Base-by-base conservation (phyloP, 2,888 invertebrate genomes). In the Drosophila stalkeri region DNA sequence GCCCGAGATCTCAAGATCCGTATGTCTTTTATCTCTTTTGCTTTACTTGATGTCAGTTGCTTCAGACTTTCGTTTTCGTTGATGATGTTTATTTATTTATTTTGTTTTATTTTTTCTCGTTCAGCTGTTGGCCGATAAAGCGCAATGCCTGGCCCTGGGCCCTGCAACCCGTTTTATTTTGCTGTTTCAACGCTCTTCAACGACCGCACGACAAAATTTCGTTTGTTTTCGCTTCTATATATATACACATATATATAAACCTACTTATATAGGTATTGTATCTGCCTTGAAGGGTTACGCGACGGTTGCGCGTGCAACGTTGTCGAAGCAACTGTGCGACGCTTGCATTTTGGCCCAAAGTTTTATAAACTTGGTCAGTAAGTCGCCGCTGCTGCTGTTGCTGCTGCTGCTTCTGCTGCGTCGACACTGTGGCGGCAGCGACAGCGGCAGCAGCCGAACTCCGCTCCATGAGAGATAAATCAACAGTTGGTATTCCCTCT, bases 301-400 rank as follows among this genome's bases (percentile, higher is more conserved):
- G 68, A 52, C 67, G 71, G 72, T 70, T 68, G 72, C 87, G 90
- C 87, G 83, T 85, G 89, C 86, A 88, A 86, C 87, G 87, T 75
- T 75, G 75, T 87, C 72, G 86, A 74, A 85, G 68, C 90, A 90
- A 87, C 90, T 87, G 90, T 89, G 86, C 79, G 82, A 72, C 86
- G 79, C 86, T 68, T 88, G 88, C 90, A 87, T 82, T 87, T 82
- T 76, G 88, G 82, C 89, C 79, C 88, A 82, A 87, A 83, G 83
- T 90, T 89, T 91, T 89, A 89, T 89, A 89, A 89, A 89, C 89
- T 90, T 86, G 85, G 86, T 88, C 84, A 81, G 87, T 89, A 72
- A 86, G 70, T 72, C 70, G 80, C 33, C 47, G 72, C 62, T 20
- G 55, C 14, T 41, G 41, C 41, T 41, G 35, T 8, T 33, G 33